phyloP scores from a whole-genome alignment of 2,113 vertebrate genomes.

The Micromys minutus region DNA sequence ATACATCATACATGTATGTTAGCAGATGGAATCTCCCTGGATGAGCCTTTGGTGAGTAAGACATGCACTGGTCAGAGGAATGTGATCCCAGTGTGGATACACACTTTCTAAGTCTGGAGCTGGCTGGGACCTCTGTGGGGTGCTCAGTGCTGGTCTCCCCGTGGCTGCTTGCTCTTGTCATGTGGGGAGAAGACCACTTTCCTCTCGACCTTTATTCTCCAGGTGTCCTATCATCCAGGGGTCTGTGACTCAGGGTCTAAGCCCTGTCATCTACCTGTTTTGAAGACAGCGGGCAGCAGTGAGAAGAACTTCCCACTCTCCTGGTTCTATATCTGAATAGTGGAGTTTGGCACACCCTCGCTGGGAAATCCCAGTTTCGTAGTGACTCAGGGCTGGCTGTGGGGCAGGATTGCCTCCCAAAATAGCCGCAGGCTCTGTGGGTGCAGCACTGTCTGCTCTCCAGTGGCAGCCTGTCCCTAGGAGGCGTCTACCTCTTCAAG shows the following conservation, averaged over 20 bases:
- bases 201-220: too few species aligned
- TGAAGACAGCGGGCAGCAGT: accelerated
- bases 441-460: neutral
- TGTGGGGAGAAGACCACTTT: neutral
- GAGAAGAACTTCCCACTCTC: neutral
- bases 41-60: too few species aligned
- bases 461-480: neutral
- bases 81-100: accelerated
- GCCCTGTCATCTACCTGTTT: accelerated
- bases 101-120: neutral
- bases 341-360: accelerated
- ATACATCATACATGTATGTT: too few species aligned
- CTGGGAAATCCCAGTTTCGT: neutral
- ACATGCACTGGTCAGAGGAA: accelerated
- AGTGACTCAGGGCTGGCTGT: constrained; percentile 55
- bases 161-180: accelerated
- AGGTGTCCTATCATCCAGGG: accelerated
- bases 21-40: neutral
- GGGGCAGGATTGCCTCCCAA: neutral
- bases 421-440: constrained; percentile 50
- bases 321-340: neutral
- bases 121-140: neutral
- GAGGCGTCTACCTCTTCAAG: neutral
- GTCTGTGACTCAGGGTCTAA: too few species aligned
- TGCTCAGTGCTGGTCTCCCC: neutral